Evolutionary conservation across 2,113 vertebrate genomes (phyloP).

Genomic region (Myotis brandtii): DNA sequence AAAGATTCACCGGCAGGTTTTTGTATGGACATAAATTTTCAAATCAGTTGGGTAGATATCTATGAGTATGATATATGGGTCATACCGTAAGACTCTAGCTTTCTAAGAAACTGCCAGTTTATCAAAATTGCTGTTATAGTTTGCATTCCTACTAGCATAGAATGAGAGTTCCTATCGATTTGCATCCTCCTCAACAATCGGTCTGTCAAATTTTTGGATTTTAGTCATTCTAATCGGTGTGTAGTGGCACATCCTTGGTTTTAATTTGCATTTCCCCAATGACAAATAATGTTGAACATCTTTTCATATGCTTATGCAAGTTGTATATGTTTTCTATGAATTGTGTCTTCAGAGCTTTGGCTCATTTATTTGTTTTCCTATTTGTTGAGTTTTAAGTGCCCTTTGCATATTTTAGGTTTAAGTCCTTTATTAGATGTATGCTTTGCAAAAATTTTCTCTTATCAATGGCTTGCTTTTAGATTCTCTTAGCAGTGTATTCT

Average conservation of each 20-base stretch:
- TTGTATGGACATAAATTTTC: not conserved
- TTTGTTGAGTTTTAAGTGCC: not conserved
- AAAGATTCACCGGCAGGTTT: not conserved
- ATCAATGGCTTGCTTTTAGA: not conserved
- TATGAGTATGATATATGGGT: not conserved
- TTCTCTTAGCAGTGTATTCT: not conserved
- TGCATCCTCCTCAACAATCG: not conserved
- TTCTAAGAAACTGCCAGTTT: not conserved
- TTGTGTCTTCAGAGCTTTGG: not conserved
- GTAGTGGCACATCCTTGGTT: not conserved
- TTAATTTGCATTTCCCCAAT: not conserved
- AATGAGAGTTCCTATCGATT: not conserved
- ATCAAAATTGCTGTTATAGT: not conserved
- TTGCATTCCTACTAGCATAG: not conserved
- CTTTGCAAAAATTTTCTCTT: not conserved
- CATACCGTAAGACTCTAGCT: not conserved
- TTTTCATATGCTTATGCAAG: slow-evolving; percentile 5
- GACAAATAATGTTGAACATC: not conserved
- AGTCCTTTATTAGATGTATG: not conserved
- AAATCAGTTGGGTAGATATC: not conserved
- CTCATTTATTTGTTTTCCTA: not conserved
- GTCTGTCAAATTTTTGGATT: not conserved
- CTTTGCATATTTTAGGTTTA: not conserved
- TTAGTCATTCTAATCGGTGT: not conserved
- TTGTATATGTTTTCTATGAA: not conserved